phyloP scores from a whole-genome alignment of 2,797 vertebrate genomes.

The Parotocinclus haroldoi region DNA sequence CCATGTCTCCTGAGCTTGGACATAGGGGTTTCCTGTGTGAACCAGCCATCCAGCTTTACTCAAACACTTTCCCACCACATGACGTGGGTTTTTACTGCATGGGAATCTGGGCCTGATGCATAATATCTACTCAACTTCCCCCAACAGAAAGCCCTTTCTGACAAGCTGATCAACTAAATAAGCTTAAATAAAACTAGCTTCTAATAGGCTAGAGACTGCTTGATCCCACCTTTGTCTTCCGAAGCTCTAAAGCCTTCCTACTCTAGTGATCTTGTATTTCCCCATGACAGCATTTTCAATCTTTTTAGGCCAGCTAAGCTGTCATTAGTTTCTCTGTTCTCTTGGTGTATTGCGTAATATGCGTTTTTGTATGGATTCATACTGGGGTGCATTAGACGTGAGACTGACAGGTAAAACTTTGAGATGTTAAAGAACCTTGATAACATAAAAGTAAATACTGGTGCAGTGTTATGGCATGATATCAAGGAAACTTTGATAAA shows the following conservation, averaged over 20 bases:
- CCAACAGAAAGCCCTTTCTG: slow-evolving; percentile 67
- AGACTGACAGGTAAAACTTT: slow-evolving; percentile 32
- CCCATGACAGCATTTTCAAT: slow-evolving; percentile 60
- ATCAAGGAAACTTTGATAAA: no score
- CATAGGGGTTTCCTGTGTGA: slow-evolving; percentile 52
- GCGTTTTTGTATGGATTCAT: slow-evolving; percentile 45
- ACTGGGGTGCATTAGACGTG: slow-evolving; percentile 27
- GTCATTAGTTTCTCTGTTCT: slow-evolving; percentile 61
- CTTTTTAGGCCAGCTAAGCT: slow-evolving; percentile 63
- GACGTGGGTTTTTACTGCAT: slow-evolving; percentile 49
- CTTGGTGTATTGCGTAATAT: slow-evolving; percentile 46
- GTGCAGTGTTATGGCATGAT: no score
- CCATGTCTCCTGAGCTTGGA: slow-evolving; percentile 20
- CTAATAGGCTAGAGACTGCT: slow-evolving; percentile 68
- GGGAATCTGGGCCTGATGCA: slow-evolving; percentile 60
- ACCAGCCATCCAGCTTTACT: slow-evolving; percentile 54
- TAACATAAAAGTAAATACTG: slow-evolving; percentile 10
- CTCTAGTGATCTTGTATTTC: slow-evolving; percentile 59
- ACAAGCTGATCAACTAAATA: slow-evolving; percentile 71
- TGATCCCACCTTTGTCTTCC: slow-evolving; percentile 64
- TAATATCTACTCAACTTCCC: slow-evolving; percentile 38
- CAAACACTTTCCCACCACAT: slow-evolving; percentile 68
- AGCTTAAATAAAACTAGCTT: slow-evolving; percentile 72
- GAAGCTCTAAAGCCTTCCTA: slow-evolving; percentile 53
- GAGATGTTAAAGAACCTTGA: slow-evolving; percentile 38